These are phyloP conservation scores for Semibalanus balanoides DNA, from an alignment of 1,140 invertebrate genomes.

Conservation along the genomic window DNA sequence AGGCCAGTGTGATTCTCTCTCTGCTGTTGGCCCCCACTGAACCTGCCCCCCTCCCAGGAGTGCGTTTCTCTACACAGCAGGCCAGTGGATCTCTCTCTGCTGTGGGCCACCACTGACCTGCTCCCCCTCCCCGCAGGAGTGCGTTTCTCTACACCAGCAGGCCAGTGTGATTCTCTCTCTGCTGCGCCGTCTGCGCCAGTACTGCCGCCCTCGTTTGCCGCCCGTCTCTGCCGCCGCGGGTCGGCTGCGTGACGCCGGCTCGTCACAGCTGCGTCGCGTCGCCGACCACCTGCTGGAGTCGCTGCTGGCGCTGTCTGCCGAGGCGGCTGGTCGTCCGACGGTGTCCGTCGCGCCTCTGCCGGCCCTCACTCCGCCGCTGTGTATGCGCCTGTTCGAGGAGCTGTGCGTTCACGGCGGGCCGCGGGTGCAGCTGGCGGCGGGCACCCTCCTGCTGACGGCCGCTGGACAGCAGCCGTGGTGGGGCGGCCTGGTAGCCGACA, in stretches of 20 bases:
- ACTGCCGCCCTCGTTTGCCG: not conserved
- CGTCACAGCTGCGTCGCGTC: not conserved
- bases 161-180: conserved; percentile 57
- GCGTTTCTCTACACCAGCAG: conserved; percentile 61
- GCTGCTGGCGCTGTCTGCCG: not conserved
- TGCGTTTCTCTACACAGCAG: no score
- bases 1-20: no score
- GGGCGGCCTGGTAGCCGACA: conserved; percentile 71
- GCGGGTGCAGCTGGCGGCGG: conserved; percentile 51
- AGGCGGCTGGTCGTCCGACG: conserved; percentile 23
- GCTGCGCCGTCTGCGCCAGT: conserved; percentile 46
- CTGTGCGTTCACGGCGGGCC: conserved; percentile 45
- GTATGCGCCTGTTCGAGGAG: conserved; percentile 44
- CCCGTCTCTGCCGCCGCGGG: no score
- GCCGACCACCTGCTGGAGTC: not conserved
- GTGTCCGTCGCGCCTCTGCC: conserved; percentile 7
- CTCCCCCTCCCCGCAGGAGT: conserved; percentile 38
- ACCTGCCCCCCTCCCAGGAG: no score
- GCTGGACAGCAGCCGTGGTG: conserved; percentile 69
- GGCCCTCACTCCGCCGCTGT: conserved; percentile 16
- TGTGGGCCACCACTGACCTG: no score
- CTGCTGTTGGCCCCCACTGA: no score
- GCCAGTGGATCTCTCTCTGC: no score
- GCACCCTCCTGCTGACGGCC: conserved; percentile 59
- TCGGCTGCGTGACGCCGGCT: conserved; percentile 11